Evolutionary conservation across 2,888 invertebrate species (phyloP).

Genomic region (Drosophila acutilabella): DNA sequence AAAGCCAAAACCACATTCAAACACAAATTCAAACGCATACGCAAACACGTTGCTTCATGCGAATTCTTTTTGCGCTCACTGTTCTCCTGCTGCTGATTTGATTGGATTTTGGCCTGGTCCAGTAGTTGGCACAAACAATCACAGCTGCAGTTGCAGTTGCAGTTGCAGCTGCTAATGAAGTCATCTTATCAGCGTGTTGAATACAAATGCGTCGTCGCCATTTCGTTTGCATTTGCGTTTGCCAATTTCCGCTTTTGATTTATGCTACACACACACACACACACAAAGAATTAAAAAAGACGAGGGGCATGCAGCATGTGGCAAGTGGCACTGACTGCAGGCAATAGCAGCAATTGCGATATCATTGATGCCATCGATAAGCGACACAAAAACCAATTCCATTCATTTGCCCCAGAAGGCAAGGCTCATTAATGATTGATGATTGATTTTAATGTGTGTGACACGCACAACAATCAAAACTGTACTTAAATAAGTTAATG

Average conservation of each 20-base stretch:
- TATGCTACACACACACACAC: conserved; percentile 48
- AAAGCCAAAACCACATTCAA: no score
- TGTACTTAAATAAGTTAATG: background rate
- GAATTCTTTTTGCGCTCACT: conserved; percentile 45
- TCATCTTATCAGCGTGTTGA: conserved; percentile 64
- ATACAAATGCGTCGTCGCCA: conserved; percentile 47
- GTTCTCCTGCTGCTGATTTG: conserved; percentile 50
- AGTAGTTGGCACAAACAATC: conserved; percentile 61
- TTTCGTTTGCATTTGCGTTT: conserved; percentile 25
- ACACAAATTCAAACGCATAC: background rate
- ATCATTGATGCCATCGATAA: conserved; percentile 37
- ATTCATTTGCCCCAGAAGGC: conserved; percentile 21
- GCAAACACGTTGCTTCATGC: conserved; percentile 10
- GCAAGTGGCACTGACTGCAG: background rate
- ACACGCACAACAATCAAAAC: no score
- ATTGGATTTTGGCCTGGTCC: conserved; percentile 66
- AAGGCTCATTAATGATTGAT: conserved; percentile 12
- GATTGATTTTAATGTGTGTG: conserved; percentile 1
- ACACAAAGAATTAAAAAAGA: no score
- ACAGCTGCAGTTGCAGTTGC: conserved; percentile 25
- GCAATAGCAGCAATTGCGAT: conserved; percentile 17
- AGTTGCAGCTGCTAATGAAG: conserved; percentile 67
- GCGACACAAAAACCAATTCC: conserved; percentile 31
- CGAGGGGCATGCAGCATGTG: conserved; percentile 7
- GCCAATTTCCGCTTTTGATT: conserved; percentile 73